A percentile compares a stretch with the other conserved stretches of the same genome.
Conservation (phyloP, 1,140 invertebrate genomes). For the Solenopsis fugax region DNA sequence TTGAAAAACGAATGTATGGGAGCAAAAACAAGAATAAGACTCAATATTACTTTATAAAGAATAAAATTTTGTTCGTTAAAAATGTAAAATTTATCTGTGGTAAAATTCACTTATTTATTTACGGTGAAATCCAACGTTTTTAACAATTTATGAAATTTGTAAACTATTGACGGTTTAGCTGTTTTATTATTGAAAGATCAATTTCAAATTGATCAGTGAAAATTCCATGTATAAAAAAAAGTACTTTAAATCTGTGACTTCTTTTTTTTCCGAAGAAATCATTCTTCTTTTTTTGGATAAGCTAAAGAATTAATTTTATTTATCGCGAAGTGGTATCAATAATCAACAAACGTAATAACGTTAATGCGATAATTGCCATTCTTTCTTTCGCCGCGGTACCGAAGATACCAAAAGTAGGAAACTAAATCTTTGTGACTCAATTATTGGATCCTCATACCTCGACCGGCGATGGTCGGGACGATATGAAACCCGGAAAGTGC, state of each 20-base stretch:
- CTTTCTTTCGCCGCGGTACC: slow-evolving; percentile 37
- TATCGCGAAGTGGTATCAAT: neutral
- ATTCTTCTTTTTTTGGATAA: neutral
- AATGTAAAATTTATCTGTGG: neutral
- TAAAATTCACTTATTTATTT: neutral
- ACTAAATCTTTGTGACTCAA: slow-evolving; percentile 77
- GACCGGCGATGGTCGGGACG: slow-evolving; percentile 49
- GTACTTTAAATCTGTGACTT: neutral
- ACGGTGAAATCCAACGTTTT: neutral
- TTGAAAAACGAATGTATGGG: neutral
- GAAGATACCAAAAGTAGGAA: slow-evolving; percentile 52
- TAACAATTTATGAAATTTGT: neutral
- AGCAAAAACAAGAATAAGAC: neutral
- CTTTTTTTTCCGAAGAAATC: neutral
- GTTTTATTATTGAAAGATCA: neutral
- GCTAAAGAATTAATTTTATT: slow-evolving; percentile 21
- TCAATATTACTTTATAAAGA: neutral
- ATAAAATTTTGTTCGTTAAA: neutral
- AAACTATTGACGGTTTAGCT: neutral
- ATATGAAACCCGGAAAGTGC: slow-evolving; percentile 74
- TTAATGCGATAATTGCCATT: slow-evolving; percentile 66
- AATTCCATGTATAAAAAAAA: neutral
- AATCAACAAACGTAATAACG: slow-evolving; percentile 23
- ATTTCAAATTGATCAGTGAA: neutral
- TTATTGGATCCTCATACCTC: slow-evolving; percentile 72